Conservation (phyloP, 2,888 invertebrate species). For the Amiota communis region DNA sequence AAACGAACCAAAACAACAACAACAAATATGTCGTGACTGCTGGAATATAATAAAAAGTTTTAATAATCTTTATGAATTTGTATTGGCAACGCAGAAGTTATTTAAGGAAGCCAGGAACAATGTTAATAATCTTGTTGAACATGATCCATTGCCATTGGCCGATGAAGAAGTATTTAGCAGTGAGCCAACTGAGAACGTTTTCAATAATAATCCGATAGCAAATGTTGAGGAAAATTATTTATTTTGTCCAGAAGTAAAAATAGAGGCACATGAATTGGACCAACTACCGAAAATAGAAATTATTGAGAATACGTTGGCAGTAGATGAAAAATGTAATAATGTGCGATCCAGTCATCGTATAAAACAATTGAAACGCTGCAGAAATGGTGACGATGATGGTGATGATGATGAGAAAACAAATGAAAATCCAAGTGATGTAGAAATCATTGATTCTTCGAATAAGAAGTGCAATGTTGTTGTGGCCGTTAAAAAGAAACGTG, state of each 20-base stretch:
- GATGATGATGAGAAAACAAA: background rate
- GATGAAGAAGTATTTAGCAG: slow-evolving; percentile 45
- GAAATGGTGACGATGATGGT: background rate
- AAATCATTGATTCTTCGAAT: background rate
- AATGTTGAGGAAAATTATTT: slow-evolving; percentile 42
- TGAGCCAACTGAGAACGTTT: no score
- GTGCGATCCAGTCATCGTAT: slow-evolving; percentile 41
- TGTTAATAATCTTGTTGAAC: slow-evolving; percentile 50
- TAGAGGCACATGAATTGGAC: slow-evolving; percentile 67
- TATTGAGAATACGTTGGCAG: slow-evolving; percentile 48
- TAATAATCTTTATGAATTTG: slow-evolving; percentile 60
- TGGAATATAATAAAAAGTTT: slow-evolving; percentile 63
- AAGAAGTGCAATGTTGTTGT: background rate
- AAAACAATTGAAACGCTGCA: slow-evolving; percentile 46
- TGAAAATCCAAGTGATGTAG: background rate
- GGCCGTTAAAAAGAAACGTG: slow-evolving; percentile 53
- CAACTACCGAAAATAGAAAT: slow-evolving; percentile 67
- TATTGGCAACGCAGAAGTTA: slow-evolving; percentile 51
- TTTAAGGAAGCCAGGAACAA: slow-evolving; percentile 51
- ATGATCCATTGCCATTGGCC: slow-evolving; percentile 56
- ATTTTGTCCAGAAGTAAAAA: slow-evolving; percentile 64
- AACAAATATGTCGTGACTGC: slow-evolving; percentile 57
- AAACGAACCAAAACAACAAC: slow-evolving; percentile 42
- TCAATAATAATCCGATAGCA: no score
- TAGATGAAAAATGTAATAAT: background rate